Base-by-base conservation (phyloP, 1,140 invertebrate species). In the Drosophila ambigua region DNA sequence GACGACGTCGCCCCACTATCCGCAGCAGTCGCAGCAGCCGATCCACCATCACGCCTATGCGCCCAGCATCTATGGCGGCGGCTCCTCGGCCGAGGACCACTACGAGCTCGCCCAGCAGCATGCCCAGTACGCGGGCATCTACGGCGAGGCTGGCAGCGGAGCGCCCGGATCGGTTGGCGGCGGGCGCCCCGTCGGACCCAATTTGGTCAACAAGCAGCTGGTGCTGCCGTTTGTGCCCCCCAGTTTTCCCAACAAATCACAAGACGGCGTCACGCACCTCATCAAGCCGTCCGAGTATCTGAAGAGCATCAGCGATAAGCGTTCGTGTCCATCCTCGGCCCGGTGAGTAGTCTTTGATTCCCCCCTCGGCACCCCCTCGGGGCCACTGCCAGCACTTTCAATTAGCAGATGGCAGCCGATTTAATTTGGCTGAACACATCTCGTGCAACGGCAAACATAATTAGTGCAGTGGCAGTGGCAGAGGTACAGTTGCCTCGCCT, bases 251-350 rank as follows among this genome's bases (percentile, higher is more conserved):
- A 94, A 94, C 84, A 93, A 93, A 77, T 81, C 93, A 24, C 93
- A 94, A 66, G 94, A 95, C 79, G 91, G 90, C 52, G 94, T 96
- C 52, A 95, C 97, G 90, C 94, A 95, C 44, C 94, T 98, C 46
- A 97, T 98, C 85, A 98, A 98, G 90, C 97, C 97, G 44, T 97
- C 96, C 39, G 97, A 98, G 92, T 98, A 98, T 92, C 93, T 98
- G 63, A 95, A 95, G 79, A 97, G 96, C 87, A 96, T 97, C 90
- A 94, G 94, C 90, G 95, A 94, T 92, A 94, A 94, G 91, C 92
- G 94, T 92, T 93, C 93, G 74, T 88, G 92, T 78, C 90, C 92
- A 91, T 92, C 93, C 84, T 92, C 93, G 81, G 92, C 93, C 85
- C 90, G 91, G 91, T 92, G 71, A 92, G 91, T 84, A 66, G 50